Percentiles rank a stretch among this genome's conserved stretches.
phyloP scores from a whole-genome alignment of 1,140 invertebrate genomes.

The Hyles euphorbiae region DNA sequence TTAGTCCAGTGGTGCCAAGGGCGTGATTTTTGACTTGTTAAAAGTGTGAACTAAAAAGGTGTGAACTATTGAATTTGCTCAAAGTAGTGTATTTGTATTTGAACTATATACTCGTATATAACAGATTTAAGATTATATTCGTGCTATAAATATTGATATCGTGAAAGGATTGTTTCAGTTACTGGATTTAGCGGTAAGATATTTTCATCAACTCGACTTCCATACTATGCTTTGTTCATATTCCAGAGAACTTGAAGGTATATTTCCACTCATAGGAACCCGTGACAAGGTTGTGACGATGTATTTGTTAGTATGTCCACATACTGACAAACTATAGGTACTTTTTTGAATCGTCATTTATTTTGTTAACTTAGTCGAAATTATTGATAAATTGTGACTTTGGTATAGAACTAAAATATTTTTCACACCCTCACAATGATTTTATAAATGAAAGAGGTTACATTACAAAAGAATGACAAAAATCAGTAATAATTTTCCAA shows the following conservation, averaged over 20 bases:
- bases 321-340: too few species aligned
- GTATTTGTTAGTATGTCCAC: too few species aligned
- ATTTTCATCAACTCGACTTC: background rate
- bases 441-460: too few species aligned
- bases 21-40: slow-evolving; percentile 64
- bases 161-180: slow-evolving; percentile 24
- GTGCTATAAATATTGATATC: slow-evolving; percentile 10
- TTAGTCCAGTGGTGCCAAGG: slow-evolving; percentile 66
- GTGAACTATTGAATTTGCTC: slow-evolving; percentile 45
- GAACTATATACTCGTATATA: slow-evolving; percentile 1
- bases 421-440: too few species aligned
- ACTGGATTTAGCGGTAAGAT: slow-evolving; percentile 15
- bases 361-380: too few species aligned
- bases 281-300: too few species aligned
- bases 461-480: too few species aligned
- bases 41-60: slow-evolving; percentile 62
- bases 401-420: too few species aligned
- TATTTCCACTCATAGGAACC: too few species aligned
- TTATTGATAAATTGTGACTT: too few species aligned
- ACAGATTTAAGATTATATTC: slow-evolving; percentile 9
- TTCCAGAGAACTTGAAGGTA: background rate
- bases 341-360: too few species aligned
- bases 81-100: slow-evolving; percentile 27
- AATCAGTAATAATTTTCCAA: too few species aligned
- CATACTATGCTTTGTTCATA: background rate